Conservation (phyloP, 2,113 vertebrate species). For the Ptyas mucosa region DNA sequence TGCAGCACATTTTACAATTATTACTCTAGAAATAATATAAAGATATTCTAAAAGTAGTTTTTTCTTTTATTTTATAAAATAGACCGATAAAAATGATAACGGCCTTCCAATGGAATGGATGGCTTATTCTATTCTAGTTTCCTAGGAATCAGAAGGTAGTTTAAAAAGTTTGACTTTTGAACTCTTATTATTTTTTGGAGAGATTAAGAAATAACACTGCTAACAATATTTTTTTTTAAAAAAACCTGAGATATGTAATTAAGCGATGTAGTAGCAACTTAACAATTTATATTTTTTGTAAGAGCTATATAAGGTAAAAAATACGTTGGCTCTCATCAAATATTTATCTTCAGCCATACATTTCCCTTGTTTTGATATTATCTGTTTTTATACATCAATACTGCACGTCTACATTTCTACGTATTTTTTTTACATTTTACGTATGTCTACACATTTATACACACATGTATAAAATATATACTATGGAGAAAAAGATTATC, state of each 20-base stretch:
- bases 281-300: background rate
- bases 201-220: background rate
- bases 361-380: background rate
- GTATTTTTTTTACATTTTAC: background rate
- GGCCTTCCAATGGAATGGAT: background rate
- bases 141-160: constrained; percentile 27
- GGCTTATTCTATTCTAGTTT: constrained; percentile 32
- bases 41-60: constrained; percentile 33
- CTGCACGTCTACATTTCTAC: background rate
- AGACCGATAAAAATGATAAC: background rate
- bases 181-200: constrained; percentile 22
- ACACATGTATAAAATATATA: background rate
- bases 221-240: background rate
- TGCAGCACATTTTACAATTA: background rate
- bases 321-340: constrained; percentile 18
- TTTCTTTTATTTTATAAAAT: background rate
- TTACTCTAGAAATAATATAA: background rate
- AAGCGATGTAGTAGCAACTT: background rate
- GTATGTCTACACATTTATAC: background rate
- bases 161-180: constrained; percentile 53
- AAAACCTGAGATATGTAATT: background rate
- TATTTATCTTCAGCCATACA: background rate
- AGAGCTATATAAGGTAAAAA: constrained; percentile 10
- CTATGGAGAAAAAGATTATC: background rate
- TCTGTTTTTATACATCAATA: background rate